Base-by-base conservation (phyloP, 2,113 vertebrate genomes). In the Synchiropus splendidus region DNA sequence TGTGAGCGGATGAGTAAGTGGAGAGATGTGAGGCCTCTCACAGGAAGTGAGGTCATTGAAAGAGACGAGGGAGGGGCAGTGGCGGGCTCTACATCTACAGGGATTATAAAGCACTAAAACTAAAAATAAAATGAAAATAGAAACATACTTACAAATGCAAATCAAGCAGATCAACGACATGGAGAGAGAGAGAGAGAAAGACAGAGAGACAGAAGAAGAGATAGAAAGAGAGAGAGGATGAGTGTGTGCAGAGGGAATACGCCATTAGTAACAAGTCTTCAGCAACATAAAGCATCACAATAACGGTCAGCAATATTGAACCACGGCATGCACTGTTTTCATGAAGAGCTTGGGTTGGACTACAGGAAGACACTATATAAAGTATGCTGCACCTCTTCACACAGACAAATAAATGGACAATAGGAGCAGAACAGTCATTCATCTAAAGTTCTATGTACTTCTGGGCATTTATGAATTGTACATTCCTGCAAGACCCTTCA, bases 101-200 rank as follows among this genome's bases (percentile, higher is more conserved):
- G 30, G 36, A 42, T 17, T 12, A 18, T 51, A 44, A 58, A 14
- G n/a, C 12, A 53, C 32, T 50, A 16, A 54, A 30, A 53, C 32
- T 50, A 16, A 54, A 30, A 43, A 49, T 16, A 5, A 61, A 64
- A 42, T 33, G 51, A 62, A 47, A 73, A 56, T 45, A 50, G 50
- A 75, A 64, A 70, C 40, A 77, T 85, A 85, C 81, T 83, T 82
- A 82, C 65, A 82, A 81, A 82, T 48, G 77, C 45, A 85, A 82
- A 82, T 61, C 69, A 78, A 74, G 81, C 51, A 75, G 80, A 75
- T 67, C 72, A 75, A 79, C 66, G 64, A 72, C 50, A 76, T 53
- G 74, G 60, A 72, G 63, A 78, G 60, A 80, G 63, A 34, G 11
- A 35, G 34, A 35, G 34, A 35, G 11, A 27, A 8, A 27, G 8